phyloP scores from a whole-genome alignment of 1,140 invertebrate genomes.

The Daktulosphaira vitifoliae region DNA sequence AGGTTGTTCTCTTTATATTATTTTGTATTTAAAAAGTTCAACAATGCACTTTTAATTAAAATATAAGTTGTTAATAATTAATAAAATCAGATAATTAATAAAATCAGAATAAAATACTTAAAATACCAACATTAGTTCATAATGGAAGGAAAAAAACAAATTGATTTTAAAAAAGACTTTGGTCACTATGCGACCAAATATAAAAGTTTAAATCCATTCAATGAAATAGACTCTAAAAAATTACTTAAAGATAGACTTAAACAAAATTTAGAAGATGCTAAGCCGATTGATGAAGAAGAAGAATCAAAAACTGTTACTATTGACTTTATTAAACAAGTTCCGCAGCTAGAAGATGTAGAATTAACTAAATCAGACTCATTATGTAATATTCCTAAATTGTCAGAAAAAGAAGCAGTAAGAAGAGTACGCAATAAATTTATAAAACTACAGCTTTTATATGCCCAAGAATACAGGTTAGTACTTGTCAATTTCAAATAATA shows the following conservation, averaged over 20 bases:
- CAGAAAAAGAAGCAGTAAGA: conserved; percentile 29
- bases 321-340: conserved; percentile 18
- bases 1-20: no score
- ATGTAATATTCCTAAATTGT: conserved; percentile 16
- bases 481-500: no score
- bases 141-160: conserved; percentile 27
- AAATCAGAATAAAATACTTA: no score
- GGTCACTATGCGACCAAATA: conserved; percentile 25
- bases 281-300: conserved; percentile 10
- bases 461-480: conserved; percentile 23
- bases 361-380: conserved; percentile 19
- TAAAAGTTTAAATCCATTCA: conserved; percentile 25
- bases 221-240: conserved; percentile 28
- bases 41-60: no score
- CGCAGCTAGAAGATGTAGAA: conserved; percentile 6
- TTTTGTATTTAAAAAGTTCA: no score
- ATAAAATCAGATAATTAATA: no score
- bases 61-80: no score
- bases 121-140: no score
- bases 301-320: conserved; percentile 10
- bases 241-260: conserved; percentile 13
- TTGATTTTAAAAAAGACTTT: conserved; percentile 30
- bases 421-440: conserved; percentile 24
- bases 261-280: conserved; percentile 20
- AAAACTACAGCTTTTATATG: conserved; percentile 17